Base-by-base conservation (phyloP, 1,140 invertebrate genomes). In the Drosophila varians region DNA sequence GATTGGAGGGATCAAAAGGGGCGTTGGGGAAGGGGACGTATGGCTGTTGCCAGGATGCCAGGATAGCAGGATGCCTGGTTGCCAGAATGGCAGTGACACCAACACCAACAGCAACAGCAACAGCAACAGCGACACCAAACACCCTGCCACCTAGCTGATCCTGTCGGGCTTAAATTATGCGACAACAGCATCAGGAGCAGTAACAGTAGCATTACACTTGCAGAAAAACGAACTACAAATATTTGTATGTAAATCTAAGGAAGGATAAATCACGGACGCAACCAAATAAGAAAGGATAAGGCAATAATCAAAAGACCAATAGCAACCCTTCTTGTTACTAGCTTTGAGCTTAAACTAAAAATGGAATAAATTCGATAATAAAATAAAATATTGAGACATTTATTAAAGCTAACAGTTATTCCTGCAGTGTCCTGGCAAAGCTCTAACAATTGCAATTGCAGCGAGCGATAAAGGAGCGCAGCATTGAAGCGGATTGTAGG, bases 91-190 rank as follows among this genome's bases (percentile, higher is more conserved):
- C 38, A 18, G 16, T 31, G 28, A 31, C 28, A 31, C 28, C 28
- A 31, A 26, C 54, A 62, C 55, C 54, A 60, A 26, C 38, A 18
- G 16, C n/a, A 11, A 31, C 28, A 31, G 9, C 28, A 31, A 26
- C 54, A 62, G 38, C 54, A 60, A 26, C 19, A 52, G n/a, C 31
- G 4, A 21, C 19, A 40, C 9, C 53, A 38, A 8, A 14, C 38
- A 18, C 53, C 16, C 40, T 14, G n/a, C 25, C 34, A 26, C 21
- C 28, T 18, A 23, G 34, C 34, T 18, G 47, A 11, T 42, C 23
- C 36, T 60, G 49, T 45, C 62, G 62, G 60, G 73, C 65, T 80
- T 72, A 74, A 74, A 75, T 80, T 80, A 80, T 80, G 72, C 49
- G 53, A 61, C 72, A 68, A 74, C 43, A 48, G 49, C 64, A 53